A percentile compares a stretch with the other conserved stretches of the same genome.
phyloP scores from a whole-genome alignment of 2,113 vertebrate species.

The Sphaerodactylus townsendi region DNA sequence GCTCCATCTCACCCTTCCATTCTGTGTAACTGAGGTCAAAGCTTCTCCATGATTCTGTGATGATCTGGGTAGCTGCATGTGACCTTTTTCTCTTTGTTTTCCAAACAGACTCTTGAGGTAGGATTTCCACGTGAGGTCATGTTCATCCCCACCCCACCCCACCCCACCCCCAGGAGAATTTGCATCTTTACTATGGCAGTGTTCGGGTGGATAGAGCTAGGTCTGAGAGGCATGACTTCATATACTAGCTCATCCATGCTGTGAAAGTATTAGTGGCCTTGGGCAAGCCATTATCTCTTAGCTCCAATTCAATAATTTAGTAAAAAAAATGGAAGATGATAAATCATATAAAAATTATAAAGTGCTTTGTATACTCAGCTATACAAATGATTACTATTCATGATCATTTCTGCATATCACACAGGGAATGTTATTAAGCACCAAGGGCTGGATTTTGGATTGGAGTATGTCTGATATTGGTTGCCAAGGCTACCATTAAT shows the following conservation, averaged over 20 bases:
- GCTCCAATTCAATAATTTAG: background rate
- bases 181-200: background rate
- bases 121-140: background rate
- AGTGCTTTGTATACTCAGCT: background rate
- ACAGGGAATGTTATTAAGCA: background rate
- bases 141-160: too few relatives aligned
- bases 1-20: background rate
- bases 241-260: background rate
- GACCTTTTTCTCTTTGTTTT: background rate
- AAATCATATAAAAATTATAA: background rate
- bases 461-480: background rate
- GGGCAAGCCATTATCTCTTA: background rate
- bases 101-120: background rate
- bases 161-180: background rate
- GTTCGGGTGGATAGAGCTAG: background rate
- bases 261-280: background rate
- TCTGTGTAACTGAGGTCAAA: background rate
- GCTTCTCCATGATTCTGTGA: background rate
- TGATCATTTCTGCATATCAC: background rate
- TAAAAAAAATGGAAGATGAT: background rate
- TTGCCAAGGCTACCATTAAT: background rate
- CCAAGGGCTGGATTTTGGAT: background rate
- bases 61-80: background rate
- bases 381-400: background rate
- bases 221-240: background rate